phyloP scores from a whole-genome alignment of 2,888 invertebrate species.

The Hydrotaea cyrtoneurina region DNA sequence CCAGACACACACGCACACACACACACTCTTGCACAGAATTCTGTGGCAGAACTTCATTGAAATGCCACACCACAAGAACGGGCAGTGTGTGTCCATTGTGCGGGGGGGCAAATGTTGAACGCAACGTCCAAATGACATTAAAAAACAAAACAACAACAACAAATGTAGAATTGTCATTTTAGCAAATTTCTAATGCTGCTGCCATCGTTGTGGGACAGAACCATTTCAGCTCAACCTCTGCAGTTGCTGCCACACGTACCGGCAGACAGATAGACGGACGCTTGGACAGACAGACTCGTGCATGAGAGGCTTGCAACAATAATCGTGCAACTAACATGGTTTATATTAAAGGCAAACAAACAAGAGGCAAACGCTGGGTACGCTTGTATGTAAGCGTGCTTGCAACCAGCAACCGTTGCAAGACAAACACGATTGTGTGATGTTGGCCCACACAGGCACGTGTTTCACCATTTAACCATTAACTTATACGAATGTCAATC shows the following conservation, averaged over 20 bases:
- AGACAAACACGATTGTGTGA: slow-evolving; percentile 35
- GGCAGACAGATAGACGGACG: background rate
- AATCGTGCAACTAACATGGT: slow-evolving; percentile 34
- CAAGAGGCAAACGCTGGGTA: background rate
- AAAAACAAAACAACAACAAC: slow-evolving; percentile 8
- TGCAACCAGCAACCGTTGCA: background rate
- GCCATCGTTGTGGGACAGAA: background rate
- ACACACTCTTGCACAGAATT: too few relatives aligned
- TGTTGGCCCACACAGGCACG: slow-evolving; percentile 51
- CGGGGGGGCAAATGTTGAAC: background rate
- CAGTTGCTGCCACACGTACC: slow-evolving; percentile 20
- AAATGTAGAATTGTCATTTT: slow-evolving; percentile 45
- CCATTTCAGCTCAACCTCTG: slow-evolving; percentile 7
- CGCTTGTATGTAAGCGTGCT: background rate
- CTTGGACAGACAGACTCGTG: background rate
- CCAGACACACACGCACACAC: too few relatives aligned
- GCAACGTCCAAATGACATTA: slow-evolving; percentile 32
- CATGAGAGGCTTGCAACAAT: background rate
- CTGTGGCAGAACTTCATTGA: slow-evolving; percentile 34
- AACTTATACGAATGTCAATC: slow-evolving; percentile 54
- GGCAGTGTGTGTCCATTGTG: slow-evolving; percentile 1
- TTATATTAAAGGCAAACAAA: slow-evolving; percentile 30
- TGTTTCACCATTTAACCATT: slow-evolving; percentile 55
- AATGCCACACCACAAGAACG: slow-evolving; percentile 33
- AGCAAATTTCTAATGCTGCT: slow-evolving; percentile 38